Evolutionary conservation across 2,113 vertebrate species (phyloP).

Genomic region (Myotis yumanensis): DNA sequence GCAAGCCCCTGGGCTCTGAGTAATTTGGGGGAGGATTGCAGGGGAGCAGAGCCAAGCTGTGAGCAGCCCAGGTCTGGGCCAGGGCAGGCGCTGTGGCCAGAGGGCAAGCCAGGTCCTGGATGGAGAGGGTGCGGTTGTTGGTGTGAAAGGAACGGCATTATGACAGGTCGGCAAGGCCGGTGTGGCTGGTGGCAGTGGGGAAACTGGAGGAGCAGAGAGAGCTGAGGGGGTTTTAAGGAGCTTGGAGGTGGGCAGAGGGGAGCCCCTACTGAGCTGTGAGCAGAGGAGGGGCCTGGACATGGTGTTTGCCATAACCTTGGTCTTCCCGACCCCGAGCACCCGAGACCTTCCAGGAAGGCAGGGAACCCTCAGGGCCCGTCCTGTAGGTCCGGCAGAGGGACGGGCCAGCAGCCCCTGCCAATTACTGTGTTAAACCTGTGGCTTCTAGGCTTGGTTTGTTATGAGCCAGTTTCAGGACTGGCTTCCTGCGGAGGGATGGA

Average conservation of each 20-base stretch:
- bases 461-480: neutral
- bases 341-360: neutral
- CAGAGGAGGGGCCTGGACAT: neutral
- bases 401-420: neutral
- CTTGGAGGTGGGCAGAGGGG: neutral
- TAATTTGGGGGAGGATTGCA: too few species aligned
- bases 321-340: neutral
- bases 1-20: neutral
- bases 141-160: neutral
- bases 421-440: fast-evolving
- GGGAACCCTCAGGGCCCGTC: neutral
- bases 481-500: neutral
- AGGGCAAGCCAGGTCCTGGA: too few species aligned
- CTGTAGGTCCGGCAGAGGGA: neutral
- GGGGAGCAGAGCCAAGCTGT: neutral
- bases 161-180: neutral
- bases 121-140: neutral
- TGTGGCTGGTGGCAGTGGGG: neutral
- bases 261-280: neutral
- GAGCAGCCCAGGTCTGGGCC: neutral
- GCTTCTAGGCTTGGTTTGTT: neutral
- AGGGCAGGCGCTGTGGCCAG: neutral
- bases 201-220: neutral
- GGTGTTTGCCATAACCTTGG: neutral
- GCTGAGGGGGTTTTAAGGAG: neutral